phyloP scores from a whole-genome alignment of 2,797 vertebrate genomes.

The Tolypeutes matacus region DNA sequence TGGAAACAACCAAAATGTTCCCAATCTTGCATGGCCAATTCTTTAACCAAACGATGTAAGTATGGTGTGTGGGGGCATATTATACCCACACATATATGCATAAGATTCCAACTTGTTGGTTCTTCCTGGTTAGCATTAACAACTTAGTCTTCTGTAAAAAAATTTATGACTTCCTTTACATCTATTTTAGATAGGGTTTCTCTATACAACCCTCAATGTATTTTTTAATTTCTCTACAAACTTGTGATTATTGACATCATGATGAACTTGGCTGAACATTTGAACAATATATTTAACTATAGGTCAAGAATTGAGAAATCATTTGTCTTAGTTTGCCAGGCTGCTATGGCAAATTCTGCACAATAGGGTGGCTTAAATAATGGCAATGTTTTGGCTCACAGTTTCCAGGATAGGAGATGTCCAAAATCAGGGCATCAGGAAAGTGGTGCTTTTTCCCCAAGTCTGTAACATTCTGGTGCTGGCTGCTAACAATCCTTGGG shows the following conservation, averaged over 20 bases:
- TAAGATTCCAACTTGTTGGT: not conserved
- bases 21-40: not conserved
- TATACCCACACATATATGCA: not conserved
- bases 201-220: not conserved
- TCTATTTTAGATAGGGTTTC: not conserved
- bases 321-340: not conserved
- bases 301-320: not conserved
- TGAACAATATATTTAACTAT: not conserved
- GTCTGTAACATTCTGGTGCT: too few species aligned
- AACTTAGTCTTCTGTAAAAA: not conserved
- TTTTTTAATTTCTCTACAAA: not conserved
- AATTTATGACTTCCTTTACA: not conserved
- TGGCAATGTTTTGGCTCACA: too few species aligned
- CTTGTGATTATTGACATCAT: not conserved
- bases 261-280: not conserved
- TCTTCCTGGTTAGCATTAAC: not conserved
- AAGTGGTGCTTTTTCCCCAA: too few species aligned
- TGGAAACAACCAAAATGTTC: not conserved
- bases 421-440: too few species aligned
- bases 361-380: too few species aligned
- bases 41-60: not conserved
- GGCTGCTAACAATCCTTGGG: too few species aligned
- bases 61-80: accelerated
- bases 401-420: too few species aligned
- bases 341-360: too few species aligned